These are phyloP conservation scores for Xenops minutus DNA, from an alignment of 2,797 vertebrate species.

Conservation along the genomic window DNA sequence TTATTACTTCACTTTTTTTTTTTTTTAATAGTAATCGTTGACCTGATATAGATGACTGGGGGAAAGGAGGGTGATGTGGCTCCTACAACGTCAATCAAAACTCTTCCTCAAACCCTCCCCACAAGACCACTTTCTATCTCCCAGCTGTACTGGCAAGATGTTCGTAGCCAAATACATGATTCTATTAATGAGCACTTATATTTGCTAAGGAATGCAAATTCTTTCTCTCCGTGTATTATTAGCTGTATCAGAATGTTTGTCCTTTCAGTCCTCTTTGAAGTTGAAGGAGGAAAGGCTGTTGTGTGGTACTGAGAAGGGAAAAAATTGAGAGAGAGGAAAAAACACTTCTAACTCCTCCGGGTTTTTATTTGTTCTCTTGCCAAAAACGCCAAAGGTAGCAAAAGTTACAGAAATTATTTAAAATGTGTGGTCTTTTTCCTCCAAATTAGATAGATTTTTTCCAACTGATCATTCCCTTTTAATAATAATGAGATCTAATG, in stretches of 20 bases:
- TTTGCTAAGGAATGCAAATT: slow-evolving; percentile 54
- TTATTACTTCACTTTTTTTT: not conserved
- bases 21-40: not conserved
- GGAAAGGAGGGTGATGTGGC: not conserved
- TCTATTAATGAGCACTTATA: slow-evolving; percentile 66
- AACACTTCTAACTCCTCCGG: not conserved
- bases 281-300: slow-evolving; percentile 8
- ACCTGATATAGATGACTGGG: not conserved
- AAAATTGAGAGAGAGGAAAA: not conserved
- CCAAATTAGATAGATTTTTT: slow-evolving; percentile 37
- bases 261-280: slow-evolving; percentile 40
- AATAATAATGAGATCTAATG: slow-evolving; percentile 51
- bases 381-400: slow-evolving; percentile 4
- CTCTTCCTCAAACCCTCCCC: not conserved
- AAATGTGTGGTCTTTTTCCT: not conserved
- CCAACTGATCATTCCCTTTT: slow-evolving; percentile 40
- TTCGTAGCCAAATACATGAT: slow-evolving; percentile 60
- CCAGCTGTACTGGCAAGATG: slow-evolving; percentile 51
- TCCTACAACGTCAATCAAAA: slow-evolving; percentile 46
- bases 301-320: not conserved
- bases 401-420: slow-evolving; percentile 52
- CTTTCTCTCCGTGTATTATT: slow-evolving; percentile 23
- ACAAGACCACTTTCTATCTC: not conserved
- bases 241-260: slow-evolving; percentile 61
- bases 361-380: slow-evolving; percentile 15